Conservation (phyloP, 2,888 invertebrate genomes). For the Drosophila rellima region DNA sequence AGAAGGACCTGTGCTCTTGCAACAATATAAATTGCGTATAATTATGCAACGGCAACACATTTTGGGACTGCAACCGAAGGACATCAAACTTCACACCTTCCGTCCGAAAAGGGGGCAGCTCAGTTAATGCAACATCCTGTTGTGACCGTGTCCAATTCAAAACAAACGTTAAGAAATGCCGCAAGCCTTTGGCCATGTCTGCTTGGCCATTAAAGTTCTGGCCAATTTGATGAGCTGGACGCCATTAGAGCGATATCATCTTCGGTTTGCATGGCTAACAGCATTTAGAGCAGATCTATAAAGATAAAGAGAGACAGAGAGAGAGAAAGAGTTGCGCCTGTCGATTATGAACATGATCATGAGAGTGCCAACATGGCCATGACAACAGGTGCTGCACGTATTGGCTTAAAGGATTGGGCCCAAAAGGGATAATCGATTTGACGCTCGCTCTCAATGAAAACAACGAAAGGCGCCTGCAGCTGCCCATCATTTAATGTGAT, state of each 20-base stretch:
- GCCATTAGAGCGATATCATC: conserved; percentile 74
- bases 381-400: conserved; percentile 79
- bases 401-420: conserved; percentile 73
- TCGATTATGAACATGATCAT: conserved; percentile 55
- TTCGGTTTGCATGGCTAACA: conserved; percentile 63
- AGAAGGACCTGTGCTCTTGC: conserved; percentile 55
- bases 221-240: conserved; percentile 61
- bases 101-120: background rate
- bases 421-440: conserved; percentile 71
- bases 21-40: conserved; percentile 71
- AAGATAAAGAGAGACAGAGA: conserved; percentile 3
- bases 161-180: conserved; percentile 14
- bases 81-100: conserved; percentile 65
- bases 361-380: conserved; percentile 33
- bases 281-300: conserved; percentile 34
- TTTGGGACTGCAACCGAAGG: conserved; percentile 29
- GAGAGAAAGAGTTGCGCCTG: conserved; percentile 30
- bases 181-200: conserved; percentile 28
- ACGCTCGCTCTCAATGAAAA: conserved; percentile 33
- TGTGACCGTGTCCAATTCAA: conserved; percentile 55
- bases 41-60: conserved; percentile 67
- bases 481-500: conserved; percentile 58
- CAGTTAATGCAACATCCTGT: conserved; percentile 22
- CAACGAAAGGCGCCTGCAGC: conserved; percentile 66
- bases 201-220: conserved; percentile 53